phyloP scores from a whole-genome alignment of 2,797 vertebrate species.

The Onychomys torridus region DNA sequence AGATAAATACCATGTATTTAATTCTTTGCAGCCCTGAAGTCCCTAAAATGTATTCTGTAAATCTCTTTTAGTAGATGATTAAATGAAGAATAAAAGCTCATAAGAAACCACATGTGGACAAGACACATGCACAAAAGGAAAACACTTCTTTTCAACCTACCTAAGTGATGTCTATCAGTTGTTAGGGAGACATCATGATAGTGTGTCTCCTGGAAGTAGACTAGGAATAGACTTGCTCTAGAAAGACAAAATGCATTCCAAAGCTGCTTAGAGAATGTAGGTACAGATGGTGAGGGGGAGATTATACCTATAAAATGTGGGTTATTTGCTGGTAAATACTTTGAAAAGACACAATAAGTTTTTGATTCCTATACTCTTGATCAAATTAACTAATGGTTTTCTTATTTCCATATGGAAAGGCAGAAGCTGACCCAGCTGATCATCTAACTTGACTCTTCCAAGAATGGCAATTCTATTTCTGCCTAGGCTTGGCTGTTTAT shows the following conservation, averaged over 20 bases:
- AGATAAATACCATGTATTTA: neutral
- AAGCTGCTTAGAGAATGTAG: neutral
- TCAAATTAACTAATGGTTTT: neutral
- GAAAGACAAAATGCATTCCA: neutral
- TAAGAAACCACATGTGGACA: neutral
- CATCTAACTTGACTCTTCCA: neutral
- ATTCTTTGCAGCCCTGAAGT: neutral
- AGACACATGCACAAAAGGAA: neutral
- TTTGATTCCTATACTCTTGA: neutral
- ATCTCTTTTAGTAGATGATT: neutral
- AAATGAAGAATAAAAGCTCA: neutral
- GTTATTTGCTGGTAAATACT: neutral
- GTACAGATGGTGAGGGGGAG: fast-evolving
- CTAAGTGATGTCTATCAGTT: neutral
- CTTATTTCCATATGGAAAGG: neutral
- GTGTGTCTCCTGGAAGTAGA: neutral
- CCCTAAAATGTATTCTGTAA: neutral
- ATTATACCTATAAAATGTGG: neutral
- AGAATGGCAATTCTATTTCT: conserved; percentile 12
- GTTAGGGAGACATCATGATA: neutral
- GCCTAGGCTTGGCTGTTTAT: neutral
- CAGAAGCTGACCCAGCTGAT: conserved; percentile 29
- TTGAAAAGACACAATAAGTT: neutral
- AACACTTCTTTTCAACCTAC: neutral
- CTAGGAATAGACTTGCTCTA: neutral